Evolutionary conservation across 2,888 invertebrate genomes (phyloP), one percentile per base, ranked within the genome.

Genomic region (Hoplodrina blanda): DNA sequence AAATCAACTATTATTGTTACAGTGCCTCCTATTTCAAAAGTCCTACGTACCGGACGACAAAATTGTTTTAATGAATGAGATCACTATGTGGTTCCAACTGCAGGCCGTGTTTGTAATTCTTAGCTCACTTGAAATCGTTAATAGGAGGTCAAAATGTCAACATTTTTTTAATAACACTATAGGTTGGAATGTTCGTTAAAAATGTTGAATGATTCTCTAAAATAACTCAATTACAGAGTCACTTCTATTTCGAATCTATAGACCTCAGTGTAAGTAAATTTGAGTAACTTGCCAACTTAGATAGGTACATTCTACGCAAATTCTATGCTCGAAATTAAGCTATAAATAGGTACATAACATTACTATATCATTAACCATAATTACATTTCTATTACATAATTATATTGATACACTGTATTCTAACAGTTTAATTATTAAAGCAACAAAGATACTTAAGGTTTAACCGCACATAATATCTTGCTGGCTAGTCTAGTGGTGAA

Each of bases 171-270:
- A 69, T 76, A 62, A 60, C 64, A 69, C 57, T 67, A 74, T 30
- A 83, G 56, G 81, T 62, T 72, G 83, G 81, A 81, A 81, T 83
- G 81, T 80, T 67, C 70, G 49, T 75, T 65, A 41, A 63, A 76
- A 70, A 80, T 73, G 62, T 73, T 71, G 56, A 52, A 63, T 61
- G 17, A 44, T 68, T 73, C 56, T 60, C 56, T 37, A 55, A 73
- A 46, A 62, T 19, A 49, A 56, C 41, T 50, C 30, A 50, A 52
- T 61, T 59, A 41, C 54, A 60, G 37, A 61, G 57, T 64, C 10
- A 30, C 61, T 55, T 57, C 17, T 56, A 44, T 53, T 70, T 63
- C n/a, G 37, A 30, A 53, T 61, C 44, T 61, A 50, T 56, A 60
- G 53, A 75, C 53, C 44, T 56, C 37, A 30, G 49, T 80, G 49